phyloP scores from a whole-genome alignment of 2,797 vertebrate genomes.

The Hyperoplus lanceolatus region DNA sequence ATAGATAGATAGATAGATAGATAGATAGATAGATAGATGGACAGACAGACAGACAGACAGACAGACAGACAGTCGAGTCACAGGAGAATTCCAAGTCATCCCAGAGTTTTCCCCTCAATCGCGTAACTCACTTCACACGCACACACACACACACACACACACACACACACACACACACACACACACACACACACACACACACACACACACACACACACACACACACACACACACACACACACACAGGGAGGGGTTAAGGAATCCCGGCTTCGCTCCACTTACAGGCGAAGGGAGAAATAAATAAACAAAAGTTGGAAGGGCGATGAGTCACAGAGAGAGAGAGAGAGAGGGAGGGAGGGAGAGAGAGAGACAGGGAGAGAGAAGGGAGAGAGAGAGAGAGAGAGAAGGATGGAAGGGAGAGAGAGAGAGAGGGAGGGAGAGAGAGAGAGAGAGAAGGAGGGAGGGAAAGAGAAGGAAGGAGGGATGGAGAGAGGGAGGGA shows the following conservation, averaged over 20 bases:
- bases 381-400: conserved; percentile 67
- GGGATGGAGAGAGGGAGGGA: too few relatives aligned
- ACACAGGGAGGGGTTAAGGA: conserved; percentile 33
- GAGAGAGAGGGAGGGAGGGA: conserved; percentile 63
- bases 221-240: too few relatives aligned
- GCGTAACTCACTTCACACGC: conserved; percentile 43
- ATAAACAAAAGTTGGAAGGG: conserved; percentile 59
- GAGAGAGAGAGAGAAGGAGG: conserved; percentile 58
- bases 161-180: too few relatives aligned
- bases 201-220: too few relatives aligned
- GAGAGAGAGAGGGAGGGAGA: conserved; percentile 50
- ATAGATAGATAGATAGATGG: background rate
- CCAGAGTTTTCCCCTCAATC: conserved; percentile 46
- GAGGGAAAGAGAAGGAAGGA: conserved; percentile 3
- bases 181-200: too few relatives aligned
- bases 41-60: conserved; percentile 44
- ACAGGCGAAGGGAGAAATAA: conserved; percentile 24
- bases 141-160: too few relatives aligned
- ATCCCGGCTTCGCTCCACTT: conserved; percentile 51
- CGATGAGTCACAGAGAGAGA: conserved; percentile 55
- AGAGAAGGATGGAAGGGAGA: conserved; percentile 35
- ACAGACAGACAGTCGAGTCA: conserved; percentile 54
- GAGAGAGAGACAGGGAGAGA: conserved; percentile 67
- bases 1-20: conserved; percentile 9
- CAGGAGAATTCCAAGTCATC: conserved; percentile 39